Base-by-base conservation (phyloP, 2,888 invertebrate genomes). In the Nomada ruficornis region DNA sequence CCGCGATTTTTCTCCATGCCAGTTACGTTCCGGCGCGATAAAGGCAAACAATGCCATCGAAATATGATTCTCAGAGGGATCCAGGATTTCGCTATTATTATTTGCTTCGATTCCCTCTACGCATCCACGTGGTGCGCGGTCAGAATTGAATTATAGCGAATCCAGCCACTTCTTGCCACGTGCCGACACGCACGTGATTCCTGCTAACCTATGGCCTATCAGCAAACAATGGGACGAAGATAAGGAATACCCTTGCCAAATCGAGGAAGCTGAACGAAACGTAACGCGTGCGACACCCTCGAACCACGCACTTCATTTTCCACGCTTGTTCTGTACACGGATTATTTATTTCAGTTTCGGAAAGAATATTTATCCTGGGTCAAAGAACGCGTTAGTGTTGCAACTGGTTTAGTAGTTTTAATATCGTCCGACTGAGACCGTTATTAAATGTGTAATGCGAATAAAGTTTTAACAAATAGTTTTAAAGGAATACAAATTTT, bases 81-180 rank as follows among this genome's bases (percentile, higher is more conserved):
- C 71, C 11, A 20, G 44, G 50, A 65, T 52, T 71, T 59, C n/a
- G 13, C 47, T 44, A 23, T 62, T 62, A 64, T 64, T 60, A 55
- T 81, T 81, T 62, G 64, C 72, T 67, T 62, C 63, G 52, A 23
- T 60, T 72, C 72, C 65, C 59, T 60, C 55, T 29, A 50, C 26
- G 54, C 70, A 67, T 74, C 71, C 67, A 52, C 77, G 85, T 76
- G 64, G 64, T 70, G 71, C 74, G 67, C 76, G 80, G 59, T 72
- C 82, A 26, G 80, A 81, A 89, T 89, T 89, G 88, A 89, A 89
- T 89, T 89, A 89, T 88, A 83, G 52, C 79, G 82, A 85, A 86
- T 88, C 88, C 64, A 62, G 87, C 80, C 86, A 89, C 86, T 89
- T 85, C 78, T 78, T 10, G 89, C 81, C 90, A 90, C 90, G 90